Conservation (phyloP, 2,113 vertebrate genomes). For the Tautogolabrus adspersus region DNA sequence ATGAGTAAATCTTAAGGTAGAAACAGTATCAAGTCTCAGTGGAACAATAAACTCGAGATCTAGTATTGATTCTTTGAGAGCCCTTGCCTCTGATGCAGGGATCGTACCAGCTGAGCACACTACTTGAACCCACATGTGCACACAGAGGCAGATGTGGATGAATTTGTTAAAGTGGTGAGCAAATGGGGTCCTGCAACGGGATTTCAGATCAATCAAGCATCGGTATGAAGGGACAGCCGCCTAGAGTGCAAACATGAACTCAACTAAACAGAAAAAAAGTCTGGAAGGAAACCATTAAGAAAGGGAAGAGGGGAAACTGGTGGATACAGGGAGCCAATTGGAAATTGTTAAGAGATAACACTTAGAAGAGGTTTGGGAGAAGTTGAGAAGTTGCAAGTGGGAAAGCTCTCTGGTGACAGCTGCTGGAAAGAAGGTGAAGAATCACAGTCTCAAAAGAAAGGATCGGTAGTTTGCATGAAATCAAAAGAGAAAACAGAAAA, state of each 20-base stretch:
- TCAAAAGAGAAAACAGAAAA: no score
- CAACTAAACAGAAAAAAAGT: no score
- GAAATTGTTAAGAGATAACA: no score
- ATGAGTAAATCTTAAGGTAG: background rate
- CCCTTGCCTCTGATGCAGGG: background rate
- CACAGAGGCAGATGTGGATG: background rate
- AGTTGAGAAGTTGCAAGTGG: background rate
- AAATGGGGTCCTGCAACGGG: background rate
- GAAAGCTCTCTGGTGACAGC: background rate
- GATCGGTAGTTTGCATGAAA: background rate
- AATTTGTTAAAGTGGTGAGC: background rate
- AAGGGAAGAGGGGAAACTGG: background rate
- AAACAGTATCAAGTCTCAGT: no score
- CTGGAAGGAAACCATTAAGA: no score
- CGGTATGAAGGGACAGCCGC: background rate
- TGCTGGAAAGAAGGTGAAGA: conserved; percentile 3
- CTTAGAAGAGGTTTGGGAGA: no score
- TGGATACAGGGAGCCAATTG: no score
- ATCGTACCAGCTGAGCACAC: background rate
- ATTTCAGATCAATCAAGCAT: background rate
- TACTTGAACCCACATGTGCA: background rate
- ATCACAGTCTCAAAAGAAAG: background rate
- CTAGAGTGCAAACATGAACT: background rate
- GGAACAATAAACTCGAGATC: background rate
- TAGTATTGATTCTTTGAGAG: background rate